Evolutionary conservation across 2,888 invertebrate species (phyloP).

Genomic region (Chrysolina americana): DNA sequence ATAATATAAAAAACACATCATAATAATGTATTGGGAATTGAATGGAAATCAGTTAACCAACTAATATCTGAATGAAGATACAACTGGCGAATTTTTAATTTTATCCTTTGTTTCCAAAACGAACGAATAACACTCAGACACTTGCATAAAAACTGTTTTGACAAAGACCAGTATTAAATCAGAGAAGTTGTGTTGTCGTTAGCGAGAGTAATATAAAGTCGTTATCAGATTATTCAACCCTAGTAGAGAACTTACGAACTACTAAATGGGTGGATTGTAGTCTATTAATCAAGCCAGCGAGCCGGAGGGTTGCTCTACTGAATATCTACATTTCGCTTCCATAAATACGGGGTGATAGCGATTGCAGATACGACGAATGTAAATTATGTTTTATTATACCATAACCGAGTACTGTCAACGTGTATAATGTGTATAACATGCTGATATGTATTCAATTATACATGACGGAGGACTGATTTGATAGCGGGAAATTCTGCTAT

Average conservation of each 20-base stretch:
- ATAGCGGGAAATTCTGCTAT: neutral
- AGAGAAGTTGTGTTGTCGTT: slow-evolving; percentile 55
- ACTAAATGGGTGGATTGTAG: slow-evolving; percentile 66
- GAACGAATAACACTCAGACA: neutral
- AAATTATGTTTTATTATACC: slow-evolving; percentile 60
- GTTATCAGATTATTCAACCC: slow-evolving; percentile 66
- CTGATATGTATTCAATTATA: slow-evolving; percentile 50
- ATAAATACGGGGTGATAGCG: slow-evolving; percentile 62
- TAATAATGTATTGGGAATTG: too few species aligned
- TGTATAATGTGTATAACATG: slow-evolving; percentile 33
- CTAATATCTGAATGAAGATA: too few species aligned
- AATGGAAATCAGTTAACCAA: too few species aligned
- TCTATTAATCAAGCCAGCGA: slow-evolving; percentile 64
- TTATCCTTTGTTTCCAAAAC: neutral
- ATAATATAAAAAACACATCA: too few species aligned
- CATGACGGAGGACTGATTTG: slow-evolving; percentile 16
- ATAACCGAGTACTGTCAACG: slow-evolving; percentile 56
- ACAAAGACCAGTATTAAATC: slow-evolving; percentile 46
- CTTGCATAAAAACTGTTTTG: slow-evolving; percentile 34
- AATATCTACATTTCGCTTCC: slow-evolving; percentile 60
- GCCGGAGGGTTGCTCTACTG: slow-evolving; percentile 52
- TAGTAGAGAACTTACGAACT: slow-evolving; percentile 64
- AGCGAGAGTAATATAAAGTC: slow-evolving; percentile 61
- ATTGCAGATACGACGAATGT: slow-evolving; percentile 58
- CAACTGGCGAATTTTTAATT: neutral